A percentile compares a stretch with the other conserved stretches of the same genome.
Evolutionary conservation across 2,888 invertebrate genomes (phyloP).

Genomic region (Lysandra bellargus): DNA sequence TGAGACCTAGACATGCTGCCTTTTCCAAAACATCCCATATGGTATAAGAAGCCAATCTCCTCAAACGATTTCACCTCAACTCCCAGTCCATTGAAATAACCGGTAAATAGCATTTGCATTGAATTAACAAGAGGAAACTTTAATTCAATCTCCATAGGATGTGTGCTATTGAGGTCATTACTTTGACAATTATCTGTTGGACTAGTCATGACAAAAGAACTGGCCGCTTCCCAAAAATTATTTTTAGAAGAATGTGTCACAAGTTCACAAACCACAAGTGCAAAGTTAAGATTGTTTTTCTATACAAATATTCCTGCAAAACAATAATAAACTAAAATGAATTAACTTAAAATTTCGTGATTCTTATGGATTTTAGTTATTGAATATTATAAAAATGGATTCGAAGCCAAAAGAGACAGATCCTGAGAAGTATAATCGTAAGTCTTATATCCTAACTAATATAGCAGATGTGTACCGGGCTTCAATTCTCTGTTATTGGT

Average conservation of each 20-base stretch:
- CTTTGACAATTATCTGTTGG: constrained; percentile 68
- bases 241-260: constrained; percentile 61
- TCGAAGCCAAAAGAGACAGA: constrained; percentile 39
- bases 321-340: constrained; percentile 48
- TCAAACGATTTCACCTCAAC: constrained; percentile 82
- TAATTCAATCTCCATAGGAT: constrained; percentile 65
- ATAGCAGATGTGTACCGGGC: neutral
- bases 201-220: constrained; percentile 66
- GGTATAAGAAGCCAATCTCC: constrained; percentile 82
- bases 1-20: constrained; percentile 82
- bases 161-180: constrained; percentile 67
- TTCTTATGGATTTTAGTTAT: constrained; percentile 31
- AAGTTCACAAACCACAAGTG: constrained; percentile 35
- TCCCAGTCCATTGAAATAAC: constrained; percentile 84
- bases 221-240: constrained; percentile 68
- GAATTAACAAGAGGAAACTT: constrained; percentile 70
- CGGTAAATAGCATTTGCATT: constrained; percentile 75
- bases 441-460: constrained; percentile 42
- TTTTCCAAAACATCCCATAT: constrained; percentile 89
- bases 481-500: neutral
- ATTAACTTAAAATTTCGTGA: constrained; percentile 47
- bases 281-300: constrained; percentile 55
- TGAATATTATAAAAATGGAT: constrained; percentile 41
- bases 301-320: constrained; percentile 50
- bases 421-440: constrained; percentile 51